Percentiles rank a stretch among this genome's conserved stretches.
Evolutionary conservation across 2,113 vertebrate species (phyloP).

Genomic region (Castor canadensis): DNA sequence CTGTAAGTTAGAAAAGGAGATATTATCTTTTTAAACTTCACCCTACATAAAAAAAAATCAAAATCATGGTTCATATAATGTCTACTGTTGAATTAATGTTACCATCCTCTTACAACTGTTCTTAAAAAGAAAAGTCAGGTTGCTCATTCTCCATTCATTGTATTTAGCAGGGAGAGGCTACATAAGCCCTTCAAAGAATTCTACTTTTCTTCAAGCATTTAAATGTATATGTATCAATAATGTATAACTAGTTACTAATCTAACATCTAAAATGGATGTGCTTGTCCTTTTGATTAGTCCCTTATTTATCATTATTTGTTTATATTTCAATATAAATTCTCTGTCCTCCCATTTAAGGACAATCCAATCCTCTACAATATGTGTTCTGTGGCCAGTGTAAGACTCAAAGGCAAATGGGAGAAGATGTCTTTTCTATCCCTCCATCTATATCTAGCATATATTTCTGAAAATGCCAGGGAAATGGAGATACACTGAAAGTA

Average conservation of each 20-base stretch:
- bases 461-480: neutral
- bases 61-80: neutral
- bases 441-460: neutral
- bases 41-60: neutral
- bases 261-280: no score
- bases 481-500: neutral
- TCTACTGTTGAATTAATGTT: neutral
- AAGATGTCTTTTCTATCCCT: neutral
- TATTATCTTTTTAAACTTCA: conserved; percentile 36
- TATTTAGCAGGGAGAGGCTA: neutral
- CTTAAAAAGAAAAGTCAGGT: conserved; percentile 25
- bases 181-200: neutral
- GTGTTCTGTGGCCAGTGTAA: neutral
- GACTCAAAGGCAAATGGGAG: neutral
- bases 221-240: neutral
- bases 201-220: conserved; percentile 3
- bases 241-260: neutral
- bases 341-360: neutral
- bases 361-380: conserved; percentile 16
- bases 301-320: conserved; percentile 39
- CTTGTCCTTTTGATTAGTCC: neutral
- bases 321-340: neutral
- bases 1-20: neutral
- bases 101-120: neutral
- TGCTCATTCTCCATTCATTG: neutral